These are phyloP conservation scores for Fistularia commersonii DNA, from an alignment of 2,797 vertebrate genomes.

Conservation along the genomic window DNA sequence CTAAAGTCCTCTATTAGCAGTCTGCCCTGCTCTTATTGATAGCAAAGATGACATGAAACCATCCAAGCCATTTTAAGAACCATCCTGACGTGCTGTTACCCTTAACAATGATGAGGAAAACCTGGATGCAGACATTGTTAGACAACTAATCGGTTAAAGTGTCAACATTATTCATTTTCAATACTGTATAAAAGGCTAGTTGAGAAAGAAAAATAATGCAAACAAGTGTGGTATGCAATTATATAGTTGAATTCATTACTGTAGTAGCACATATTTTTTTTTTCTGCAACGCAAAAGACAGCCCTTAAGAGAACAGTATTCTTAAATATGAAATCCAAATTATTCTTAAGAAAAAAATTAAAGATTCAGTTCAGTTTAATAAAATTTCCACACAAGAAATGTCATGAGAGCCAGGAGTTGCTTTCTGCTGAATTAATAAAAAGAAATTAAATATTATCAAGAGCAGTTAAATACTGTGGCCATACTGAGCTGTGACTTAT, in stretches of 20 bases:
- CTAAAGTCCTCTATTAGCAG: slow-evolving; percentile 12
- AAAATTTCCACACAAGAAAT: too few species aligned
- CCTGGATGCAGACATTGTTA: background rate
- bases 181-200: slow-evolving; percentile 22
- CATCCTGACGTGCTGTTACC: slow-evolving; percentile 16
- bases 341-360: background rate
- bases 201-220: slow-evolving; percentile 22
- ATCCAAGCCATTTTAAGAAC: background rate
- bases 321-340: too few species aligned
- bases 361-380: too few species aligned
- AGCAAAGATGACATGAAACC: slow-evolving; percentile 10
- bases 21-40: slow-evolving; percentile 11
- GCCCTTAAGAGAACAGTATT: background rate
- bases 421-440: too few species aligned
- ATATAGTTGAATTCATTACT: background rate
- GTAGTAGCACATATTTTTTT: slow-evolving; percentile 1
- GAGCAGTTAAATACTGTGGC: too few species aligned
- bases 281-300: slow-evolving; percentile 10
- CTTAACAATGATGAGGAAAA: slow-evolving; percentile 5
- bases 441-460: too few species aligned
- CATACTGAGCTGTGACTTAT: too few species aligned
- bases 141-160: slow-evolving; percentile 6
- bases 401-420: too few species aligned
- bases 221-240: slow-evolving; percentile 10
- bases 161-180: slow-evolving; percentile 20